These are phyloP conservation scores for Scylla paramamosain DNA, from an alignment of 1,140 invertebrate species.

Conservation along the genomic window DNA sequence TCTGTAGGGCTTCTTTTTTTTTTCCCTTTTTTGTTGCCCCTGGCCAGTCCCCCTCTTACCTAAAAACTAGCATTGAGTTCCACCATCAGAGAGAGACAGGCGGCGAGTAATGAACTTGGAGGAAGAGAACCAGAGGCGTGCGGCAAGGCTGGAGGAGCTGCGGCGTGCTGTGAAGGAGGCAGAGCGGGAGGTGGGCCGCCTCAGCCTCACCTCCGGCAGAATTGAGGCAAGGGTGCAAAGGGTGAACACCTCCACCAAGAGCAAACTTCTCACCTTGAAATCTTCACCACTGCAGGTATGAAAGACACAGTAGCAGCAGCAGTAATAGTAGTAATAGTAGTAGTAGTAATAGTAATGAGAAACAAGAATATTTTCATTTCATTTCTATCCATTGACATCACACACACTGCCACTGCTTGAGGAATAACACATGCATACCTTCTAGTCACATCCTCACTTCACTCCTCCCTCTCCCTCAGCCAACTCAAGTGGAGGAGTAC, in stretches of 20 bases:
- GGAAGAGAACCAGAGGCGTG: background rate
- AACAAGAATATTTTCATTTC: no score
- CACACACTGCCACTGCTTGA: background rate
- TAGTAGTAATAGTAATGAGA: background rate
- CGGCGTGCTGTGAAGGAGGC: background rate
- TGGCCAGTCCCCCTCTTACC: no score
- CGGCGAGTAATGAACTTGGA: background rate
- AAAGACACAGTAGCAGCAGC: background rate
- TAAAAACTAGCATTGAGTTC: no score
- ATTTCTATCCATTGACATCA: no score
- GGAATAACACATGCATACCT: background rate
- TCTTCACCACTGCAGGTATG: constrained; percentile 7
- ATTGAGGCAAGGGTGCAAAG: background rate
- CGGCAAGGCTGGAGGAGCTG: background rate
- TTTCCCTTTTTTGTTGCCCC: no score
- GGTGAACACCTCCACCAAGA: background rate
- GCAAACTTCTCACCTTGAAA: background rate
- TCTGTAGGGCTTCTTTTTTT: no score
- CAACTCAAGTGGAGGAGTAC: background rate
- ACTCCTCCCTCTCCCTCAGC: background rate
- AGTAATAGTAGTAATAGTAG: background rate
- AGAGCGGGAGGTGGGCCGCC: background rate
- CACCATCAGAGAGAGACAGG: background rate
- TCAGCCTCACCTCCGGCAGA: background rate
- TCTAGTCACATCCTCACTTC: background rate